These are phyloP conservation scores for Megalonaias nervosa DNA, from an alignment of 1,140 invertebrate species.

Conservation along the genomic window DNA sequence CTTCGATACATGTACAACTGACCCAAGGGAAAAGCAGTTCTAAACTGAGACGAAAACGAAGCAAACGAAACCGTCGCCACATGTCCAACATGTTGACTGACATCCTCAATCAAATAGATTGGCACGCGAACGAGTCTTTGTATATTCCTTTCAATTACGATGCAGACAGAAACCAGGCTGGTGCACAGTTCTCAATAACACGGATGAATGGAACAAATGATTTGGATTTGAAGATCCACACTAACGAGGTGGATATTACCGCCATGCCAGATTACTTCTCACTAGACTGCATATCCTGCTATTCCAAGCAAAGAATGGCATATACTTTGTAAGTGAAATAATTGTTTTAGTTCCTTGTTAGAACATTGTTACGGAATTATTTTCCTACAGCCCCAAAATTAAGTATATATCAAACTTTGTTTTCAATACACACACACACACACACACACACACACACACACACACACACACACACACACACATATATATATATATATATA, in stretches of 20 bases:
- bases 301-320: neutral
- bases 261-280: neutral
- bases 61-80: constrained; percentile 3
- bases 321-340: neutral
- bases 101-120: constrained; percentile 11
- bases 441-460: too few species aligned
- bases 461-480: too few species aligned
- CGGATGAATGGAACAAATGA: constrained; percentile 2
- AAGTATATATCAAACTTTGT: too few species aligned
- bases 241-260: neutral
- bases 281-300: constrained; percentile 4
- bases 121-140: constrained; percentile 4
- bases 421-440: too few species aligned
- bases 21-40: constrained; percentile 9
- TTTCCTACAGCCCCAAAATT: too few species aligned
- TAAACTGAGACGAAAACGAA: neutral
- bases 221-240: neutral
- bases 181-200: neutral
- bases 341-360: neutral
- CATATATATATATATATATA: too few species aligned
- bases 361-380: too few species aligned
- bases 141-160: constrained; percentile 2
- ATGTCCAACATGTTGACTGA: constrained; percentile 15
- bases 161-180: neutral
- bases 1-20: constrained; percentile 15